Evolutionary conservation across 2,888 invertebrate species (phyloP).

Genomic region (Ecdyonurus torrentis): DNA sequence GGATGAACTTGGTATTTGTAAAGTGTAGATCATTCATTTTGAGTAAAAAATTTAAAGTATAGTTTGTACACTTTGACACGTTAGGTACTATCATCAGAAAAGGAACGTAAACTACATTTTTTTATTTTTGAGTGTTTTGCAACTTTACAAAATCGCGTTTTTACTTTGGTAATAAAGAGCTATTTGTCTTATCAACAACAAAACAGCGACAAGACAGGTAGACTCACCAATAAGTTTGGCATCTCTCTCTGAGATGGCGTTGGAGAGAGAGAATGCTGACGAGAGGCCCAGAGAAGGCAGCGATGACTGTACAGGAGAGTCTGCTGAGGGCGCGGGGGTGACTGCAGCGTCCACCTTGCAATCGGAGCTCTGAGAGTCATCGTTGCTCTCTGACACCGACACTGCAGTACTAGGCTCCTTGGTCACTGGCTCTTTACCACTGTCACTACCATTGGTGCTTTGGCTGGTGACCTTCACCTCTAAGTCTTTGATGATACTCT

Average conservation of each 20-base stretch:
- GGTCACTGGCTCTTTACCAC: constrained; percentile 3
- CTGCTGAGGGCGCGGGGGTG: background rate
- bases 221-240: constrained; percentile 55
- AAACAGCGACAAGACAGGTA: no score
- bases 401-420: background rate
- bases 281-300: constrained; percentile 18
- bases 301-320: constrained; percentile 16
- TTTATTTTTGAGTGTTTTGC: no score
- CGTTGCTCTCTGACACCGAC: background rate
- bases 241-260: constrained; percentile 36
- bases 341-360: background rate
- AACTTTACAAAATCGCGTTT: no score
- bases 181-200: no score
- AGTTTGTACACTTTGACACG: no score
- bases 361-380: background rate
- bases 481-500: constrained; percentile 33
- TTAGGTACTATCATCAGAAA: no score
- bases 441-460: constrained; percentile 5
- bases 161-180: no score
- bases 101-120: no score
- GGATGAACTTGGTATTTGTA: no score
- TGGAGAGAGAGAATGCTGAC: constrained; percentile 13
- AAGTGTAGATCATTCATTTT: no score
- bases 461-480: constrained; percentile 22
- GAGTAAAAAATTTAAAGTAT: no score